These are phyloP conservation scores for Drosophila novamexicana DNA, from an alignment of 1,140 invertebrate genomes.

Conservation along the genomic window DNA sequence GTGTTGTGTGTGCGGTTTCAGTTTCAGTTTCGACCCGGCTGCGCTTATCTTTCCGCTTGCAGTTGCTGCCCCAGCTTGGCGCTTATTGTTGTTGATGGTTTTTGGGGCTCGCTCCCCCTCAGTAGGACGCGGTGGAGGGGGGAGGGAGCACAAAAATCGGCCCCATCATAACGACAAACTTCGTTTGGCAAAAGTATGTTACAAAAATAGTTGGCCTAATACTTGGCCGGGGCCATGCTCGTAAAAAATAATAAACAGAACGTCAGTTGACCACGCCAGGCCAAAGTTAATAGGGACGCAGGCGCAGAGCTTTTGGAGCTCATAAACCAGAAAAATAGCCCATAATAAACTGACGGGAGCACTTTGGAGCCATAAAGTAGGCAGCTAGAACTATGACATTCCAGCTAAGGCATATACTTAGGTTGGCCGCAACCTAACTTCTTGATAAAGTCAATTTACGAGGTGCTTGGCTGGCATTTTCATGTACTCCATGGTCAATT, in stretches of 20 bases:
- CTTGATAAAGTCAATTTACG: slow-evolving; percentile 5
- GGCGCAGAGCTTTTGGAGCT: slow-evolving; percentile 1
- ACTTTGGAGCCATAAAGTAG: slow-evolving; percentile 20
- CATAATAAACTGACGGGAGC: slow-evolving; percentile 31
- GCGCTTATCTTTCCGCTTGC: slow-evolving; percentile 57
- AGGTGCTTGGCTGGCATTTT: neutral
- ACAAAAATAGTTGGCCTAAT: slow-evolving; percentile 20
- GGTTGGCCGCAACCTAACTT: slow-evolving; percentile 4
- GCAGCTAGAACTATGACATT: slow-evolving; percentile 20
- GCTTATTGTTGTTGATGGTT: slow-evolving; percentile 46
- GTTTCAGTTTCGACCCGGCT: slow-evolving; percentile 30
- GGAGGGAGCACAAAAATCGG: slow-evolving; percentile 8
- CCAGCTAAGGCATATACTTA: neutral
- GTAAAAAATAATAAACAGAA: slow-evolving; percentile 43
- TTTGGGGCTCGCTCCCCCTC: slow-evolving; percentile 6
- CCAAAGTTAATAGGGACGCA: slow-evolving; percentile 15
- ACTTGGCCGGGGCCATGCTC: slow-evolving; percentile 11
- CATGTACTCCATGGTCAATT: neutral
- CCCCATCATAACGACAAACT: slow-evolving; percentile 36
- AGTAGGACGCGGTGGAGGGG: neutral
- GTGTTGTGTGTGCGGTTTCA: slow-evolving; percentile 68
- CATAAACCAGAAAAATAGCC: slow-evolving; percentile 33
- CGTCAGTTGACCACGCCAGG: slow-evolving; percentile 21
- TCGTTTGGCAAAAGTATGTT: slow-evolving; percentile 42
- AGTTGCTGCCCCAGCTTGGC: slow-evolving; percentile 29